Conservation (phyloP, 30 jellyfish, hydroid and myxozoan species). For the Morbakka virulenta region DNA sequence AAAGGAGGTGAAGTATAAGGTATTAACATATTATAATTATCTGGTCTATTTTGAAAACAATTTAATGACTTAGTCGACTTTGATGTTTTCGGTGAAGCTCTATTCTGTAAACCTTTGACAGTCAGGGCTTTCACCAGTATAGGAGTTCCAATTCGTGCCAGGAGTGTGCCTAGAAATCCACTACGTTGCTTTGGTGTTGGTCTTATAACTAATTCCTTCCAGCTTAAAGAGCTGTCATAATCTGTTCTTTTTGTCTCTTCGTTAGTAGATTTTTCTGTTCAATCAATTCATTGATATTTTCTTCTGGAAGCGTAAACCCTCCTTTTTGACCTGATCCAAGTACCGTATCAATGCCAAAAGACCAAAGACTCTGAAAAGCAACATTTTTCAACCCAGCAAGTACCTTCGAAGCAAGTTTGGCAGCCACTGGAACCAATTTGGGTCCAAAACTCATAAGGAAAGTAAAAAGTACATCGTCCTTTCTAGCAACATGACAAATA, state of each 20-base stretch:
- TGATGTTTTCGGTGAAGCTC: neutral
- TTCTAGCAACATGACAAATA: slow-evolving; percentile 29
- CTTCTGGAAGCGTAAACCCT: too few species aligned
- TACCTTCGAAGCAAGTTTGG: slow-evolving; percentile 43
- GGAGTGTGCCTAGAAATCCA: slow-evolving; percentile 28
- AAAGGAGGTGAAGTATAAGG: slow-evolving; percentile 10
- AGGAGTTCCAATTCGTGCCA: slow-evolving; percentile 26
- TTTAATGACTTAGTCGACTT: slow-evolving; percentile 1
- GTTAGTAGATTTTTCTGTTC: too few species aligned
- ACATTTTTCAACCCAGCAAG: slow-evolving; percentile 12
- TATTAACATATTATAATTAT: slow-evolving; percentile 2
- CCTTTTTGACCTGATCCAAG: too few species aligned
- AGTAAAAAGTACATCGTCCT: slow-evolving; percentile 30
- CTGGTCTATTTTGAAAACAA: slow-evolving; percentile 13
- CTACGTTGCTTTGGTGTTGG: too few species aligned
- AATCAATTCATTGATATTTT: too few species aligned
- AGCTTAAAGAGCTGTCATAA: too few species aligned
- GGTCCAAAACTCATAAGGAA: slow-evolving; percentile 14
- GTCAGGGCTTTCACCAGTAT: slow-evolving; percentile 35
- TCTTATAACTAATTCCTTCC: slow-evolving; percentile 13
- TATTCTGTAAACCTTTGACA: slow-evolving; percentile 5
- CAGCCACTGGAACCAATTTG: slow-evolving; percentile 18
- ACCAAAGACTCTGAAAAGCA: too few species aligned
- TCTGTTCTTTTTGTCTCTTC: too few species aligned
- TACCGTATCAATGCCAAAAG: too few species aligned